A percentile compares a stretch with the other conserved stretches of the same genome.
Evolutionary conservation across 1,140 invertebrate genomes (phyloP).

Genomic region (Drosophila subpulchrella): DNA sequence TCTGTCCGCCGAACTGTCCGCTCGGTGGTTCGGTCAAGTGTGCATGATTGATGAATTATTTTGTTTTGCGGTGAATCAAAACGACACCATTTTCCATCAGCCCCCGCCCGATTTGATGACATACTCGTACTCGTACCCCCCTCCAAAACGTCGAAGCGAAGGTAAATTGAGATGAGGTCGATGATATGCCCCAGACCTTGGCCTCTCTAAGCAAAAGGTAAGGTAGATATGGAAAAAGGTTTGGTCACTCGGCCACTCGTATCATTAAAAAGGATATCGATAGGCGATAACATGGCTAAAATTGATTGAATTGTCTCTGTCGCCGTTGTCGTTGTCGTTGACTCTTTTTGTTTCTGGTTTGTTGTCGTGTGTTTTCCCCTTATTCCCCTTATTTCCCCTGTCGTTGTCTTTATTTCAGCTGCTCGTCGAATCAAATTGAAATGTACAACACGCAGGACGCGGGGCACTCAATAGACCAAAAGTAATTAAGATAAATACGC

Average conservation of each 20-base stretch:
- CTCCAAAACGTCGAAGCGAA: slow-evolving; percentile 8
- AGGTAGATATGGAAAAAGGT: slow-evolving; percentile 57
- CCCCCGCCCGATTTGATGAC: slow-evolving; percentile 63
- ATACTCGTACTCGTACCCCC: slow-evolving; percentile 48
- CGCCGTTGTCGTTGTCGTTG: slow-evolving; percentile 52
- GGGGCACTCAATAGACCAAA: slow-evolving; percentile 72
- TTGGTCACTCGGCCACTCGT: slow-evolving; percentile 60
- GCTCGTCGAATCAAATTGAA: slow-evolving; percentile 69
- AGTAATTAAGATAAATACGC: slow-evolving; percentile 83
- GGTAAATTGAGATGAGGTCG: slow-evolving; percentile 71
- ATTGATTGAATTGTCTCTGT: slow-evolving; percentile 81
- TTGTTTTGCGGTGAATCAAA: slow-evolving; percentile 82
- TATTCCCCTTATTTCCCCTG: not conserved
- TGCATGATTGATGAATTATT: slow-evolving; percentile 83
- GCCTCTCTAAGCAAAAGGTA: slow-evolving; percentile 38
- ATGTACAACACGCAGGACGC: slow-evolving; percentile 54
- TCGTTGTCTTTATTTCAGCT: slow-evolving; percentile 56
- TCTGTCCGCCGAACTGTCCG: slow-evolving; percentile 10
- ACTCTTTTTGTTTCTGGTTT: slow-evolving; percentile 28
- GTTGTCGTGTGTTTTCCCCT: slow-evolving; percentile 15
- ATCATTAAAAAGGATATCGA: slow-evolving; percentile 82
- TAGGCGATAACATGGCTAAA: slow-evolving; percentile 75
- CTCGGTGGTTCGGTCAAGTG: slow-evolving; percentile 65
- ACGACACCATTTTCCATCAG: slow-evolving; percentile 68
- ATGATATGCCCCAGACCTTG: slow-evolving; percentile 44